Evolutionary conservation across 2,113 vertebrate species (phyloP).

Genomic region (Salminus brasiliensis): DNA sequence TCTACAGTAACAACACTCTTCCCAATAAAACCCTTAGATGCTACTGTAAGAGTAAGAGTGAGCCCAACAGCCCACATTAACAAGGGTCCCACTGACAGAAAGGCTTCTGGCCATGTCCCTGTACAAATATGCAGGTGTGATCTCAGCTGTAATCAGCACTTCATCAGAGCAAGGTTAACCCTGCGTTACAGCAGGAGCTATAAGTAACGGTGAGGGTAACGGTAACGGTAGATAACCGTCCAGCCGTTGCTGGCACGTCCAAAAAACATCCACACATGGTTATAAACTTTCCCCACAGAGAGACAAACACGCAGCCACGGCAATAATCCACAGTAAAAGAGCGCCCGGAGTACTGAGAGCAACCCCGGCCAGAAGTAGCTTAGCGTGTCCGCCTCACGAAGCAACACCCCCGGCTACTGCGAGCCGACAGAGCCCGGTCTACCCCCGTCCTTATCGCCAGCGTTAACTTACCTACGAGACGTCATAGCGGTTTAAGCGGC

Average conservation of each 20-base stretch:
- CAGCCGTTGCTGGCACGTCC: background rate
- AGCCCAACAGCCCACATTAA: too few species aligned
- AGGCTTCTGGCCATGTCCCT: too few species aligned
- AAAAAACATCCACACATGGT: background rate
- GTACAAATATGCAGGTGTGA: too few species aligned
- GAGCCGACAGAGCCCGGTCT: background rate
- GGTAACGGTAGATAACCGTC: background rate
- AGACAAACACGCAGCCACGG: background rate
- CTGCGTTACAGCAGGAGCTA: too few species aligned
- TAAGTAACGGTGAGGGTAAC: background rate
- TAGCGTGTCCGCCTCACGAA: constrained; percentile 34
- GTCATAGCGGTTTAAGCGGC: constrained; percentile 77
- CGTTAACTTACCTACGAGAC: constrained; percentile 82
- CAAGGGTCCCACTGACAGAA: too few species aligned
- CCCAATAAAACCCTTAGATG: too few species aligned
- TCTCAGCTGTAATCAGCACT: too few species aligned
- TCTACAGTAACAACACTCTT: too few species aligned
- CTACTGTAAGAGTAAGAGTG: too few species aligned
- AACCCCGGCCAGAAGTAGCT: background rate
- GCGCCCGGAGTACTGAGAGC: background rate
- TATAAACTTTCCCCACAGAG: background rate
- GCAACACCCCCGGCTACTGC: background rate
- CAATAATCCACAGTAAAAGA: background rate
- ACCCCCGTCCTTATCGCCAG: constrained; percentile 4
- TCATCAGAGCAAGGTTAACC: background rate